Evolutionary conservation across 2,797 vertebrate genomes (phyloP).

Genomic region (Sphenopsis melanotis): DNA sequence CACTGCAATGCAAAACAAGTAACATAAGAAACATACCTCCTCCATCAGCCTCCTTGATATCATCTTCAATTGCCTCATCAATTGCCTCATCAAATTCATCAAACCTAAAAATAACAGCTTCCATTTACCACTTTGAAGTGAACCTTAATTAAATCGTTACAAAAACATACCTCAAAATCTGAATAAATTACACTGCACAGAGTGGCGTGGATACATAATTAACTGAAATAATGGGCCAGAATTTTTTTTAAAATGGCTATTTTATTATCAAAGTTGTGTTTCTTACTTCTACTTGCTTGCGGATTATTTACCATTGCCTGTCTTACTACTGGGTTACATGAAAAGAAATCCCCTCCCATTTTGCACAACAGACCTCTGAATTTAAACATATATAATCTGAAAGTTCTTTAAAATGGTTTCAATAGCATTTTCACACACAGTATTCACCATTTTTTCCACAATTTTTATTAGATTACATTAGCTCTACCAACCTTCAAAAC

Average conservation of each 20-base stretch:
- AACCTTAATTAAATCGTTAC: neutral
- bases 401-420: neutral
- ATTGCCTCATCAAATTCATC: constrained; percentile 99
- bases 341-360: neutral
- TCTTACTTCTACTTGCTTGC: neutral
- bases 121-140: neutral
- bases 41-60: constrained; percentile 86
- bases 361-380: neutral
- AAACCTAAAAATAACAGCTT: constrained; percentile 80
- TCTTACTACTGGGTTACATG: neutral
- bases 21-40: constrained; percentile 79
- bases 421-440: neutral
- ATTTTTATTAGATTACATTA: neutral
- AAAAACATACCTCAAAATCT: neutral
- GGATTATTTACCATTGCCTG: neutral
- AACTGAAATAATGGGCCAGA: neutral
- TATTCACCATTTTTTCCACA: neutral
- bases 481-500: neutral
- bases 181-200: neutral
- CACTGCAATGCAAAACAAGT: neutral
- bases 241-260: neutral
- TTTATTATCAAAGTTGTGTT: neutral
- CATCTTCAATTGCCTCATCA: constrained; percentile 96
- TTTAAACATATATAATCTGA: neutral
- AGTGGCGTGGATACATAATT: neutral